phyloP scores from a whole-genome alignment of 2,113 vertebrate species.

The Brachyhypopomus gauderio region DNA sequence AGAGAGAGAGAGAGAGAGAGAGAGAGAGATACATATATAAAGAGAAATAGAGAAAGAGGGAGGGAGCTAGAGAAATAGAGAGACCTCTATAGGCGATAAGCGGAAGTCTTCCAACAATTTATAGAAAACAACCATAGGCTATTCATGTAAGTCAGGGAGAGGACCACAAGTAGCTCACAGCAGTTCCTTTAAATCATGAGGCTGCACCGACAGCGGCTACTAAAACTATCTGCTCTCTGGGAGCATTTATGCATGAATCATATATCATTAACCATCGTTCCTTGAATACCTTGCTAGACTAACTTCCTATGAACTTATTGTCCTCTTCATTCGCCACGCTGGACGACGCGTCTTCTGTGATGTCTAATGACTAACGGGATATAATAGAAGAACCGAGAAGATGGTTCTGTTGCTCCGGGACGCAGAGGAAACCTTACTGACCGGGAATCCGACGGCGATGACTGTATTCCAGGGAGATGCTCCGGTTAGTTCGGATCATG shows the following conservation, averaged over 20 bases:
- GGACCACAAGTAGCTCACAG: neutral
- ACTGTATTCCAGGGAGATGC: conserved; percentile 65
- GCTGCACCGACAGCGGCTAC: neutral
- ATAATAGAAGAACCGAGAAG: conserved; percentile 4
- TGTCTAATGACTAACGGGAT: conserved; percentile 17
- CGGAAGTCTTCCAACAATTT: neutral
- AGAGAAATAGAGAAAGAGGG: conserved; percentile 1
- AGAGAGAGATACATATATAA: conserved; percentile 3
- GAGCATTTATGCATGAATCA: neutral
- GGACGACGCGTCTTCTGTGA: neutral
- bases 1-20: conserved; percentile 9
- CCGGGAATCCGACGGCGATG: conserved; percentile 43
- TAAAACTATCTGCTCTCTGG: neutral
- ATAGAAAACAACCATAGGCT: conserved; percentile 1
- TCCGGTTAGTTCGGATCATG: conserved; percentile 53
- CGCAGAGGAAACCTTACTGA: conserved; percentile 26
- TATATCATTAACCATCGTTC: conserved; percentile 56
- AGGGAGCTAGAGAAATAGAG: conserved; percentile 2
- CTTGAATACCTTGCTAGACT: conserved; percentile 67
- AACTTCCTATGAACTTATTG: conserved; percentile 68
- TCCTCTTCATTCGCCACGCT: conserved; percentile 42
- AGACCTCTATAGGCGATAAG: conserved; percentile 28
- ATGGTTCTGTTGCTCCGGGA: conserved; percentile 41
- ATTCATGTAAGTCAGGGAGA: conserved; percentile 12
- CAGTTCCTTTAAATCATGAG: neutral